Base-by-base conservation (phyloP, 2,113 vertebrate species). In the Sakesphorus luctuosus region DNA sequence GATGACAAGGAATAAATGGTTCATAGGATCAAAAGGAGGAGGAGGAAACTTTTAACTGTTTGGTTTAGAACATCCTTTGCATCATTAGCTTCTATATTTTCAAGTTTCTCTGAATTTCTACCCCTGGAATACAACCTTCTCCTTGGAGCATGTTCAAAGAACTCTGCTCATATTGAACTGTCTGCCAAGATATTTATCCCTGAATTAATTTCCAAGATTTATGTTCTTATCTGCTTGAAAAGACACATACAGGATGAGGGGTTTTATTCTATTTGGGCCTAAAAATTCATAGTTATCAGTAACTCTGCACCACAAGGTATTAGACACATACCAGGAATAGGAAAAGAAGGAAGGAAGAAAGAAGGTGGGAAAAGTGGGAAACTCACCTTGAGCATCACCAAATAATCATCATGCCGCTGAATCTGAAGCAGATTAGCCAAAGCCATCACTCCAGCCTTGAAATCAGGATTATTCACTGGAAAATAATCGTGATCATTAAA, bases 301-400 rank as follows among this genome's bases (percentile, higher is more conserved):
- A 59, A 56, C 5, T 40, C 31, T 40, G 21, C 59, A 86, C 44
- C 43, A 38, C 40, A 20, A 47, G 46, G 31, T 75, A 8, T 24
- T 18, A 61, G 33, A 38, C 19, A 36, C 12, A 15, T 3, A n/a
- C 0, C 38, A 67, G 33, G 21, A 61, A 24, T 8, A 53, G 40
- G 44, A 50, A 84, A 80, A 63, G 38, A 9, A 56, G 24, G 38
- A 9, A 56, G 24, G 65, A 63, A 74, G 52, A 61, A 76, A 67
- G 8, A 31, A 76, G 36, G 13, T 61, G 61, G 62, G 33, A 20
- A 68, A 83, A 61, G 21, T 6, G 49, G 11, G 43, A 55, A 67
- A 71, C 97, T 98, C 93, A 99, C 99, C 98, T 99, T 99, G 40
- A 99, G 99, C 99, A 99, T 99, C 31, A 99, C 97, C 97, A 99